Conservation (phyloP, 2,113 vertebrate species). For the Panurus biarmicus region DNA sequence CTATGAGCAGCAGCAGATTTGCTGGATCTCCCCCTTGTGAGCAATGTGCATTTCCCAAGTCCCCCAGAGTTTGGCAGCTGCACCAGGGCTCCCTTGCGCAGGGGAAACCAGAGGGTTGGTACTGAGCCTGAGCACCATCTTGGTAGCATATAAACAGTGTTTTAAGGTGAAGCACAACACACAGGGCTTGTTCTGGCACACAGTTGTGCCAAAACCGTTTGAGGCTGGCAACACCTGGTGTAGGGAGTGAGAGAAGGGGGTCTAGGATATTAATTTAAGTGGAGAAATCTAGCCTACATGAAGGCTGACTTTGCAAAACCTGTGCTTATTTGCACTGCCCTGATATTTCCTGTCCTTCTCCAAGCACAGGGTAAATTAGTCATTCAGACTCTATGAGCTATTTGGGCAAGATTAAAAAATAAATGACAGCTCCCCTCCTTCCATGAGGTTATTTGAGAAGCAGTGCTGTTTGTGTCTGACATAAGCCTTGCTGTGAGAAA, state of each 20-base stretch:
- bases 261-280: neutral
- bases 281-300: neutral
- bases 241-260: neutral
- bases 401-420: neutral
- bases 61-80: neutral
- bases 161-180: neutral
- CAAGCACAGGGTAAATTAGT: neutral
- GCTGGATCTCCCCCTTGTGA: neutral
- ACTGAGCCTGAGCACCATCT: neutral
- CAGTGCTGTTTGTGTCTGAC: neutral
- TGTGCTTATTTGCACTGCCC: neutral
- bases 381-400: neutral
- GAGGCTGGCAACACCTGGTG: neutral
- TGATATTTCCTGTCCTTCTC: neutral
- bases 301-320: neutral
- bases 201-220: neutral
- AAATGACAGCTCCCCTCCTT: neutral
- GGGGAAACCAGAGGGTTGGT: neutral
- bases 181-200: neutral
- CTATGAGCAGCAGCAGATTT: neutral
- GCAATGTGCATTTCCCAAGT: neutral
- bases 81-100: rapidly evolving
- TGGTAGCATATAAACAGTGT: neutral
- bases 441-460: conserved; percentile 7
- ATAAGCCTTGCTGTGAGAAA: neutral